phyloP scores from a whole-genome alignment of 2,888 invertebrate species.

The Scaptodrosophila latifasciaeformis region DNA sequence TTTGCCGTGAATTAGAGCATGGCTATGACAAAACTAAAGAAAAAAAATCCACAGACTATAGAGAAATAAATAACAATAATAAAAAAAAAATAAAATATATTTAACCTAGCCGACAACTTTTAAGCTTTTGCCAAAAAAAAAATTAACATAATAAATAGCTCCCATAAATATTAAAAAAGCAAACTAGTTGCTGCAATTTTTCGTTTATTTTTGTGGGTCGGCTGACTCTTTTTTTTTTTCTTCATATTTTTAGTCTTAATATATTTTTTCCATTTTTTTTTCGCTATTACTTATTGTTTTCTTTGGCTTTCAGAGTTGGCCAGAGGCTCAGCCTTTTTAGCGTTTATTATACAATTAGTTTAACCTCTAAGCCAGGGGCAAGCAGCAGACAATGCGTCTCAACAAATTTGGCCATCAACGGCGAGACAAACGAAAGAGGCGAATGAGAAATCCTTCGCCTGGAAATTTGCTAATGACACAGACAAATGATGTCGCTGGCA shows the following conservation, averaged over 20 bases:
- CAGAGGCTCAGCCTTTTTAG: constrained; percentile 18
- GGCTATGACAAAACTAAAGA: constrained; percentile 21
- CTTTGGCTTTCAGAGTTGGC: neutral
- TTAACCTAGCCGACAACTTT: neutral
- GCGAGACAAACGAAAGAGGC: neutral
- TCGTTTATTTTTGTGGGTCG: constrained; percentile 1
- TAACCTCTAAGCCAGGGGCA: constrained; percentile 20
- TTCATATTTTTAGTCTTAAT: constrained; percentile 8
- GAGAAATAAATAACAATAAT: neutral
- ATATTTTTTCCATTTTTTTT: constrained; percentile 9
- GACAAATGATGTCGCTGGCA: constrained; percentile 2
- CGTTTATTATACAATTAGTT: constrained; percentile 35
- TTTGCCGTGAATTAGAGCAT: constrained; percentile 37
- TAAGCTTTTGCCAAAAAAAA: neutral
- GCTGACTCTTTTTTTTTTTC: neutral
- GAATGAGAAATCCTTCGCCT: constrained; percentile 19
- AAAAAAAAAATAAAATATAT: neutral
- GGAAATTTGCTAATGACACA: constrained; percentile 1
- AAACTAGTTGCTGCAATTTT: constrained; percentile 26
- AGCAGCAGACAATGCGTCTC: constrained; percentile 14
- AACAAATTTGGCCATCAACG: constrained; percentile 1
- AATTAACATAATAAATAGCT: constrained; percentile 43
- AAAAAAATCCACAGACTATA: too few relatives aligned
- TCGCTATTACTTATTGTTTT: neutral
- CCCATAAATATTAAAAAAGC: constrained; percentile 36